Conservation (phyloP, 2,888 invertebrate genomes). For the Argyra leucocephala region DNA sequence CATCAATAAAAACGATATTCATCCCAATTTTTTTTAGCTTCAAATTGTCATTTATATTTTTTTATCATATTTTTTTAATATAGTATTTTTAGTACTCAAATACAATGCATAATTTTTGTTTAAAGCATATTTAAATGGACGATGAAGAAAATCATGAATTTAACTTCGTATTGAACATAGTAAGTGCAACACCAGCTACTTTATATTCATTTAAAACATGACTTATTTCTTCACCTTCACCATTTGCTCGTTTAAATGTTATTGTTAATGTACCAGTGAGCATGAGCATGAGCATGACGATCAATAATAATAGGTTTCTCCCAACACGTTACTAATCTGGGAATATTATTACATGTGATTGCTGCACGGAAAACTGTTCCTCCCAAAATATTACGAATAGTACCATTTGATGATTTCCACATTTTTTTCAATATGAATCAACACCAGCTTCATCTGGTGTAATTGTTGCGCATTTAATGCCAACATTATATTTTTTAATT, state of each 20-base stretch:
- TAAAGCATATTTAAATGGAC: slow-evolving; percentile 85
- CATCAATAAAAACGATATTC: slow-evolving; percentile 98
- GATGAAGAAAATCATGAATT: slow-evolving; percentile 87
- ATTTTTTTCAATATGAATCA: slow-evolving; percentile 78
- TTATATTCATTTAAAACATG: slow-evolving; percentile 76
- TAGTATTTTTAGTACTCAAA: slow-evolving; percentile 93
- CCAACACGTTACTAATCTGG: slow-evolving; percentile 91
- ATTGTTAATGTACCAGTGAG: slow-evolving; percentile 88
- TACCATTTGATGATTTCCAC: slow-evolving; percentile 87
- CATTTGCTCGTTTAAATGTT: slow-evolving; percentile 60
- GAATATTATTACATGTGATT: slow-evolving; percentile 86
- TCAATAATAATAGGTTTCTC: slow-evolving; percentile 95
- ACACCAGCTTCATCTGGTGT: slow-evolving; percentile 96
- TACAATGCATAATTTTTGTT: slow-evolving; percentile 79
- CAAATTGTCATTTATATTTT: slow-evolving; percentile 74
- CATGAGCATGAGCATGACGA: slow-evolving; percentile 96
- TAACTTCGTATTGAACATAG: slow-evolving; percentile 95
- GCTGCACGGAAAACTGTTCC: slow-evolving; percentile 70
- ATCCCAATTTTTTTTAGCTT: slow-evolving; percentile 87
- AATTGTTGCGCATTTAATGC: slow-evolving; percentile 97
- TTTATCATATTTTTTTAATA: slow-evolving; percentile 86
- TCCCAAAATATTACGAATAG: slow-evolving; percentile 77
- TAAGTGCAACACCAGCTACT: slow-evolving; percentile 83
- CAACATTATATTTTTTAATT: slow-evolving; percentile 92
- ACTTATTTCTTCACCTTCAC: slow-evolving; percentile 52